These are phyloP conservation scores for Erythrocercus mccallii DNA, from an alignment of 2,113 vertebrate genomes.

Conservation along the genomic window DNA sequence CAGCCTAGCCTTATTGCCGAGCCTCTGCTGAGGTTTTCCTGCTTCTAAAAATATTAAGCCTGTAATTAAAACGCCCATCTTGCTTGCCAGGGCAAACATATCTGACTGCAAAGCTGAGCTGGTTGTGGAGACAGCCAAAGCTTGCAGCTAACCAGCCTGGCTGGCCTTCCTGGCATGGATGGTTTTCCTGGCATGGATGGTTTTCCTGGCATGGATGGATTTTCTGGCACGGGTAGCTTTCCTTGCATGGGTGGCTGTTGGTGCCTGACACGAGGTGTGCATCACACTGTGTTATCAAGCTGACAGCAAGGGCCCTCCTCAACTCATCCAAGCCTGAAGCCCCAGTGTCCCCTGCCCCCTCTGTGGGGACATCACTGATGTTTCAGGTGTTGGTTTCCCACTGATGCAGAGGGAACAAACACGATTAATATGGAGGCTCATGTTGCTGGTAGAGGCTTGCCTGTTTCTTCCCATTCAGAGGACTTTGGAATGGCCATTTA, in stretches of 20 bases:
- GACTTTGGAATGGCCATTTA: neutral
- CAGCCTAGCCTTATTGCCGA: neutral
- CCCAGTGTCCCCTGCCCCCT: neutral
- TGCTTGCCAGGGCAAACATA: neutral
- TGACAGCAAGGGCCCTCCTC: neutral
- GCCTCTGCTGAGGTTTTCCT: constrained; percentile 38
- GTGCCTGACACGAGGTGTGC: neutral
- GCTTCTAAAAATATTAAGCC: constrained; percentile 51
- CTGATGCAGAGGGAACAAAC: neutral
- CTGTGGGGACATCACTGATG: neutral
- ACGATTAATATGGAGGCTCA: accelerated
- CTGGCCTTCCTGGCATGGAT: neutral
- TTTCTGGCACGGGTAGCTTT: neutral
- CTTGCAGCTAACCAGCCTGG: neutral
- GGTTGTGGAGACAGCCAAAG: neutral
- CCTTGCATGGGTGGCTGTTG: neutral
- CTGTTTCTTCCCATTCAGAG: neutral
- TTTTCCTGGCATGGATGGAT: neutral
- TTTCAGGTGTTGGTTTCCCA: accelerated
- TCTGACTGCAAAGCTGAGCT: neutral
- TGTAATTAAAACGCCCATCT: neutral
- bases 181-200: neutral
- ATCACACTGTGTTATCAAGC: accelerated
- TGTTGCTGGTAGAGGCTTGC: neutral
- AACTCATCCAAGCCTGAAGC: neutral